These are phyloP conservation scores for Sinella curviseta DNA, from an alignment of 1,140 invertebrate genomes.

Conservation along the genomic window DNA sequence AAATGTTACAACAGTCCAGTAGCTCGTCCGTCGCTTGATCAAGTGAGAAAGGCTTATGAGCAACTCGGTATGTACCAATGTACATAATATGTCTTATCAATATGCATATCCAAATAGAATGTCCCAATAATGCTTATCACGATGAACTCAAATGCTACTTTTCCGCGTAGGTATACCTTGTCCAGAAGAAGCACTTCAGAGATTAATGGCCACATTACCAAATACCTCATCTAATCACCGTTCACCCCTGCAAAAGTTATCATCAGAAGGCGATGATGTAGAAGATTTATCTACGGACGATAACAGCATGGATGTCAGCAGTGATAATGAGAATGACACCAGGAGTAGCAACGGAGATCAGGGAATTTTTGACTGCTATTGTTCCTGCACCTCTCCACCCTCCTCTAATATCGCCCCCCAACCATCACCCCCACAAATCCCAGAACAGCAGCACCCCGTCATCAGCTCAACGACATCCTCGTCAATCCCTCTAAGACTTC, in stretches of 20 bases:
- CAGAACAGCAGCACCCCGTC: background rate
- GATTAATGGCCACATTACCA: constrained; percentile 37
- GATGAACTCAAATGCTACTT: background rate
- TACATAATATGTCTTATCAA: too few relatives aligned
- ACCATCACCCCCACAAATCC: background rate
- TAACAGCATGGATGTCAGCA: background rate
- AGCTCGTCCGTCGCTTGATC: constrained; percentile 28
- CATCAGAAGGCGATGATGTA: constrained; percentile 23
- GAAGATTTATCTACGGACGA: background rate
- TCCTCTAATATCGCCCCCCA: background rate
- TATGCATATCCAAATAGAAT: too few relatives aligned
- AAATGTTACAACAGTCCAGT: background rate
- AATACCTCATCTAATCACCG: background rate
- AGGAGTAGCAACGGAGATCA: background rate
- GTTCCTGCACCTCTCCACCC: background rate
- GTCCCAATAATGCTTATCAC: too few relatives aligned
- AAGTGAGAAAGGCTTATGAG: constrained; percentile 37
- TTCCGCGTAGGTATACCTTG: constrained; percentile 30
- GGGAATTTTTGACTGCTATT: background rate
- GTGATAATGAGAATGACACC: background rate
- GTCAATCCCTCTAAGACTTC: background rate
- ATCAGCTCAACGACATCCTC: background rate
- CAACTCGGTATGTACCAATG: constrained; percentile 28
- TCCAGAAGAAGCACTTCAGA: constrained; percentile 20
- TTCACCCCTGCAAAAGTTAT: background rate